Evolutionary conservation across 2,888 invertebrate genomes (phyloP).

Genomic region (Thymelicus lineola): DNA sequence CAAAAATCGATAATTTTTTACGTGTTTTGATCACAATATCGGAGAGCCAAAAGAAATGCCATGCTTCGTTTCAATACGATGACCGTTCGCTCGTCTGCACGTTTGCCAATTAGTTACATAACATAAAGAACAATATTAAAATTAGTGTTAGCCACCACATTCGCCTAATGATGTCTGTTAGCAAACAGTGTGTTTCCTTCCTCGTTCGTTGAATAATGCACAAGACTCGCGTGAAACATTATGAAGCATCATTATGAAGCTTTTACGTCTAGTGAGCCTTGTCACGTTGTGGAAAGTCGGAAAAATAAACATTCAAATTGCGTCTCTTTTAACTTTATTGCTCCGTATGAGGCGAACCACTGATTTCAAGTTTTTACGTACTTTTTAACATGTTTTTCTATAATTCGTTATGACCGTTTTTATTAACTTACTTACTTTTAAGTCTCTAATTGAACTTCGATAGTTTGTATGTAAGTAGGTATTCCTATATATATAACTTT

Average conservation of each 20-base stretch:
- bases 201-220: conserved; percentile 36
- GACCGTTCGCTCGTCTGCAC: no score
- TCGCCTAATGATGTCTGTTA: not conserved
- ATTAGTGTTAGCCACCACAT: not conserved
- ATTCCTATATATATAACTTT: no score
- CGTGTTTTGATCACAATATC: no score
- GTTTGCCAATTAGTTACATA: not conserved
- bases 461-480: no score
- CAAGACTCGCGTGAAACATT: conserved; percentile 29
- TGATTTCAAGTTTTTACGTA: not conserved
- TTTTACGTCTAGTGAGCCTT: conserved; percentile 32
- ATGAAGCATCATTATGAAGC: conserved; percentile 34
- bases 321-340: conserved; percentile 3
- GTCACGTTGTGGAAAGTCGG: conserved; percentile 36
- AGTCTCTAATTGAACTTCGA: no score
- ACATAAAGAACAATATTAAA: not conserved
- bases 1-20: no score
- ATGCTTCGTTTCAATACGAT: no score
- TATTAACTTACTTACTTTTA: no score
- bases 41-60: no score
- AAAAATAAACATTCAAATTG: conserved; percentile 39
- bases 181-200: conserved; percentile 27
- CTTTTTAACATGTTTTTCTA: no score
- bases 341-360: not conserved
- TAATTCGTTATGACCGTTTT: no score